Conservation (phyloP, 1,140 invertebrate species). For the Pentalonia nigronervosa region DNA sequence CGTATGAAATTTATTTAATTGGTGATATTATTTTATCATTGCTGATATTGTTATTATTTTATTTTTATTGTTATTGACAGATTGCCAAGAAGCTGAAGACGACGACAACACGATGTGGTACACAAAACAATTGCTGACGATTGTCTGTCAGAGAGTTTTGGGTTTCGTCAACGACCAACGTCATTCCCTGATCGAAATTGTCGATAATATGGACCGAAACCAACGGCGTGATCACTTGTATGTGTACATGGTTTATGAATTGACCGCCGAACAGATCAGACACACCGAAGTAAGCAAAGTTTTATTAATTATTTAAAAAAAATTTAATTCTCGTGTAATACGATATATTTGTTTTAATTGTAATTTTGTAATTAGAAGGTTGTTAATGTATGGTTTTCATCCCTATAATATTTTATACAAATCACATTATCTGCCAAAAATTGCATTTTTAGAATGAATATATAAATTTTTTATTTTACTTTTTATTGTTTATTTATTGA, state of each 20-base stretch:
- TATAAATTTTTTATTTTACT: background rate
- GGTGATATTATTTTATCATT: background rate
- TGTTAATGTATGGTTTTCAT: background rate
- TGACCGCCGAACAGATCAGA: background rate
- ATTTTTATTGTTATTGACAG: background rate
- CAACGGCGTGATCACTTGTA: constrained; percentile 14
- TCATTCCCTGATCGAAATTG: background rate
- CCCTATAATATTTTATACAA: background rate
- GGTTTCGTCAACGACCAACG: background rate
- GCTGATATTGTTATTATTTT: background rate
- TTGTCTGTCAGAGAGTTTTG: background rate
- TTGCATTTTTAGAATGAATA: background rate
- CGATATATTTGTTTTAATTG: background rate
- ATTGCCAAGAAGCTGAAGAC: constrained; percentile 10
- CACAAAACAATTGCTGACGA: constrained; percentile 9
- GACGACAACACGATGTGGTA: background rate
- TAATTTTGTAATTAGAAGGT: background rate
- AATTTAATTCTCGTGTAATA: background rate
- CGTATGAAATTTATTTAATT: background rate
- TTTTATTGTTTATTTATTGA: background rate
- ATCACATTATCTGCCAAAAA: background rate
- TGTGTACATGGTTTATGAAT: constrained; percentile 21
- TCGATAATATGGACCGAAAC: background rate
- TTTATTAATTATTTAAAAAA: background rate
- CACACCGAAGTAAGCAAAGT: background rate